A percentile compares a stretch with the other conserved stretches of the same genome.
These are phyloP conservation scores for Craterocephalus amniculus DNA, from an alignment of 2,797 vertebrate genomes.

Conservation along the genomic window DNA sequence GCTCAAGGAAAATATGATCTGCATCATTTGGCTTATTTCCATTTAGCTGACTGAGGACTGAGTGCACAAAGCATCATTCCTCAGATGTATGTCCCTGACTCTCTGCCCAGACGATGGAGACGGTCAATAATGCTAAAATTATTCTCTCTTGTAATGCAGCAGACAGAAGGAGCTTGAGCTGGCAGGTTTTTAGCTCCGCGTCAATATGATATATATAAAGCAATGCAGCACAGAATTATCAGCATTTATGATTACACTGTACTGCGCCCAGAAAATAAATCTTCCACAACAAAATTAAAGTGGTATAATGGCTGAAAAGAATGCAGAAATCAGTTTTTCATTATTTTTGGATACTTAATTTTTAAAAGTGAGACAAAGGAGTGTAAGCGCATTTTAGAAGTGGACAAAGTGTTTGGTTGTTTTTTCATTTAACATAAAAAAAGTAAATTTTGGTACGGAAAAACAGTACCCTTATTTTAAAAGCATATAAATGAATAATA, in stretches of 20 bases:
- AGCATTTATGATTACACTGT: conserved; percentile 68
- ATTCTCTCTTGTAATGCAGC: conserved; percentile 68
- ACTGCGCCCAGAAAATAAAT: conserved; percentile 43
- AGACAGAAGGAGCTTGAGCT: conserved; percentile 60
- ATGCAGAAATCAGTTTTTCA: conserved; percentile 27
- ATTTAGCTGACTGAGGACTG: conserved; percentile 33
- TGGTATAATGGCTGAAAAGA: conserved; percentile 33
- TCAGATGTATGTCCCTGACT: conserved; percentile 64
- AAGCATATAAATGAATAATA: conserved; percentile 30
- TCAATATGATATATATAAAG: conserved; percentile 76
- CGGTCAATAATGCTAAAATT: conserved; percentile 76
- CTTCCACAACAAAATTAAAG: conserved; percentile 32
- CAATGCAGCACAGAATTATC: conserved; percentile 64
- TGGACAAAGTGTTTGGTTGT: not conserved
- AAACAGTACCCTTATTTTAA: conserved; percentile 10
- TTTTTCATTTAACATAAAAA: conserved; percentile 8
- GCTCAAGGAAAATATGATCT: conserved; percentile 55
- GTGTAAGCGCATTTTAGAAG: conserved; percentile 25
- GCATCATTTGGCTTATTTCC: conserved; percentile 53
- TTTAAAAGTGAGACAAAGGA: conserved; percentile 29
- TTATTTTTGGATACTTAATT: conserved; percentile 51
- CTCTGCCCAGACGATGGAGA: conserved; percentile 60
- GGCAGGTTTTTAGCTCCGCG: conserved; percentile 69
- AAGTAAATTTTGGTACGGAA: conserved; percentile 1
- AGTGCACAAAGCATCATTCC: conserved; percentile 33